Conservation (phyloP, 2,797 vertebrate species). For the Sebastes trivittatus region DNA sequence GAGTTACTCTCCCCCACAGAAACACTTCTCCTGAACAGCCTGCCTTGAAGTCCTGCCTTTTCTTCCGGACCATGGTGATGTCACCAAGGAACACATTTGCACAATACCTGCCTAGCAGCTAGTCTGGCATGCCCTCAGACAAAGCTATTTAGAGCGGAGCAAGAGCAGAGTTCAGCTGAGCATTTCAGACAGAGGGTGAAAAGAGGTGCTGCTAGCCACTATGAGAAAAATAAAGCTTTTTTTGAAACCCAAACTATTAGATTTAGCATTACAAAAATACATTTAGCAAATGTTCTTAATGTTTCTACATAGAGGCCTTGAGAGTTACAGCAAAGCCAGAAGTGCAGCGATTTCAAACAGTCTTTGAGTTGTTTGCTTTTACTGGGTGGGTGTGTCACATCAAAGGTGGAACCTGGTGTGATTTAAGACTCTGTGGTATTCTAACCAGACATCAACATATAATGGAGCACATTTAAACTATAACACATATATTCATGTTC, state of each 20-base stretch:
- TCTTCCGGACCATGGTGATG: too few relatives aligned
- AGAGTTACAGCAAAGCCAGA: neutral
- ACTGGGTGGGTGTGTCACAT: conserved; percentile 1
- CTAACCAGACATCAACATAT: neutral
- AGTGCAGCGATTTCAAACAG: neutral
- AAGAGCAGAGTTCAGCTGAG: too few relatives aligned
- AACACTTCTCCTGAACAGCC: too few relatives aligned
- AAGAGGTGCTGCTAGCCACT: too few relatives aligned
- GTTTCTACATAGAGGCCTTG: neutral
- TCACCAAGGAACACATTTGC: too few relatives aligned
- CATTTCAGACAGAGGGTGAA: too few relatives aligned
- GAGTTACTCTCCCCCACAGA: too few relatives aligned
- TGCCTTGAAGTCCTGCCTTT: too few relatives aligned
- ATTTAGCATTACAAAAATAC: neutral
- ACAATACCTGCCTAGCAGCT: too few relatives aligned
- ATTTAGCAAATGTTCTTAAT: neutral
- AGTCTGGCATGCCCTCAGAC: too few relatives aligned
- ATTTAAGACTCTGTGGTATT: neutral
- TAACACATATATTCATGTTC: neutral
- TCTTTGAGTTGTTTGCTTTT: neutral
- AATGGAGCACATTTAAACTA: neutral
- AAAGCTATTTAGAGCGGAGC: too few relatives aligned
- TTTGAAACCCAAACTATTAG: neutral
- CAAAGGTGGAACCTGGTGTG: neutral
- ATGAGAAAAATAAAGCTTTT: too few relatives aligned